Base-by-base conservation (phyloP, 2,888 invertebrate species). In the Eristalinus aeneus region DNA sequence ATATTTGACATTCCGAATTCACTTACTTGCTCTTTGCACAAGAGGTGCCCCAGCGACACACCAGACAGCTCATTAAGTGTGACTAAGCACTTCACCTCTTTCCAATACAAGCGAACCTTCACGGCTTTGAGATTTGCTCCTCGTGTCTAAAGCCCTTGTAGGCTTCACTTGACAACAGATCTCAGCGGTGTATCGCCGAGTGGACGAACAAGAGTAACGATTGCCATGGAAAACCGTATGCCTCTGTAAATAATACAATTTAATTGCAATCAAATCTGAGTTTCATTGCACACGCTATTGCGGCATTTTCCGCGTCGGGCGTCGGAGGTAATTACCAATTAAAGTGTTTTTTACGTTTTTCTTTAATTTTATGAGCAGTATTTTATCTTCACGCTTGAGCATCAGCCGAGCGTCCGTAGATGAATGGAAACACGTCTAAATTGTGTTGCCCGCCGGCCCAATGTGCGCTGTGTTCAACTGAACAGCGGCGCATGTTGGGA, bases 261-360 rank as follows among this genome's bases (percentile, higher is more conserved):
- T 3, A n/a, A 63, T 72, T 53, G 63, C 72, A 73, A 63, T 34
- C 16, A 63, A 73, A 63, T 63, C 53, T 32, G 22, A 34, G 16
- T 54, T 63, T 34, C 27, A 10, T 32, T 63, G 16, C 61, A 56
- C 69, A 73, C 72, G 63, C 72, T 34, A 73, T 73, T 63, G 61
- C 54, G 63, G 16, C 61, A 73, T 63, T 73, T 73, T 73, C 63
- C 72, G 63, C 72, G 23, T 71, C 71, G 20, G 39, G 60, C 31
- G 23, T n/a, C 53, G 63, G 32, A 63, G 72, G 34, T 61, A 73
- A 54, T 71, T 53, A 34, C 32, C 23, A 54, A 73, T 73, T 69
- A 36, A 34, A 63, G 32, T 54, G 23, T 63, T 73, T 54, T 63
- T 32, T 31, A 53, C 23, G 32, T 34, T 22, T 9, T 27, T 36